A percentile compares a stretch with the other conserved stretches of the same genome.
These are phyloP conservation scores for Cephus rjabovi DNA, from an alignment of 2,888 invertebrate species.

Conservation along the genomic window DNA sequence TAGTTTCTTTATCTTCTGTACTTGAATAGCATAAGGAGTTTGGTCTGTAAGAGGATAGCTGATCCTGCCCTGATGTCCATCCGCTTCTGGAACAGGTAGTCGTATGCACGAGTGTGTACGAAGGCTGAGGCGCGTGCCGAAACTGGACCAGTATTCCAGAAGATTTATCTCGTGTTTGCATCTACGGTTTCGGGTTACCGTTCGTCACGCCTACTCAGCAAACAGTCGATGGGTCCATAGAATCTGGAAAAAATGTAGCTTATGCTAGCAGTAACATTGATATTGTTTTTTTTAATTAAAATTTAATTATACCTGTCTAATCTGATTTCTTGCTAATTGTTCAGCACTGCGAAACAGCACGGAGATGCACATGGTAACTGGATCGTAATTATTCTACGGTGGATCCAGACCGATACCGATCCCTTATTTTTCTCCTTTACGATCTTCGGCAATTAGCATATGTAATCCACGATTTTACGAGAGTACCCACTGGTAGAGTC, in stretches of 20 bases:
- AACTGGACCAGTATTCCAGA: conserved; percentile 42
- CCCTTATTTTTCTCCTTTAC: not conserved
- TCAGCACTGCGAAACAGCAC: not conserved
- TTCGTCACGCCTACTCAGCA: conserved; percentile 34
- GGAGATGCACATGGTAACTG: not conserved
- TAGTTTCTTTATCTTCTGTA: not conserved
- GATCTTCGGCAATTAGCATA: conserved; percentile 20
- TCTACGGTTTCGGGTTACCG: conserved; percentile 54
- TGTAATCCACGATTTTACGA: conserved; percentile 18
- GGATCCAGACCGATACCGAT: not conserved
- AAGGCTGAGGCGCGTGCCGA: conserved; percentile 53
- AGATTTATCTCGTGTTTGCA: conserved; percentile 55
- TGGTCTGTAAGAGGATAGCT: not conserved
- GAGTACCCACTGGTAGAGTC: not conserved
- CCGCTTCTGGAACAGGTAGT: not conserved
- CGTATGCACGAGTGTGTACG: not conserved
- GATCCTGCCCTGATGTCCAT: not conserved
- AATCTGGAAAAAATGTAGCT: not conserved
- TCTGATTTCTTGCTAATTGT: not conserved
- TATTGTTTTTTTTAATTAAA: not conserved
- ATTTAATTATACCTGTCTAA: too few species aligned
- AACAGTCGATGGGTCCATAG: not conserved
- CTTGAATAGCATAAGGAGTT: not conserved
- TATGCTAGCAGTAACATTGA: not conserved
- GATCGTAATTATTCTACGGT: not conserved